Evolutionary conservation across 2,113 vertebrate genomes (phyloP).

Genomic region (Ranitomeya imitator): DNA sequence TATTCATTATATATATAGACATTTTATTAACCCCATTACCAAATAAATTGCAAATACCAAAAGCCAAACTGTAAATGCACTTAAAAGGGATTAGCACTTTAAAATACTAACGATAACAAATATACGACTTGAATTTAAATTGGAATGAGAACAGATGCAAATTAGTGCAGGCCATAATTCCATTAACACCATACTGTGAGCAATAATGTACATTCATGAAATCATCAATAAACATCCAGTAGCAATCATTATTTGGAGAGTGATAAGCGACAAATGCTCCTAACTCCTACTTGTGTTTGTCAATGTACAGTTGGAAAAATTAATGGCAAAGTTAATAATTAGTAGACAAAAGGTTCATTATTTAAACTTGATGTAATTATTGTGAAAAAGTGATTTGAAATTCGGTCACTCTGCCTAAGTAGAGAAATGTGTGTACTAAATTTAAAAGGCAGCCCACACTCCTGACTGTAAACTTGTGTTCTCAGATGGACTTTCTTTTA

Average conservation of each 20-base stretch:
- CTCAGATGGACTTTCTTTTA: background rate
- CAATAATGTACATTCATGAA: slow-evolving; percentile 57
- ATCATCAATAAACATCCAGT: slow-evolving; percentile 56
- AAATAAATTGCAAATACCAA: background rate
- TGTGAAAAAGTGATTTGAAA: background rate
- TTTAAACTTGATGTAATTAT: background rate
- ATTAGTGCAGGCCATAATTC: slow-evolving; percentile 56
- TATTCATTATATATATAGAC: background rate
- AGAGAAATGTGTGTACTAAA: background rate
- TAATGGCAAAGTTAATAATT: slow-evolving; percentile 29
- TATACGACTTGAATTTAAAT: slow-evolving; percentile 51
- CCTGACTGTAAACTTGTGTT: background rate
- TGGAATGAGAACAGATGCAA: slow-evolving; percentile 54
- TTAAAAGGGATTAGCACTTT: slow-evolving; percentile 47
- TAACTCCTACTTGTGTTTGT: slow-evolving; percentile 28
- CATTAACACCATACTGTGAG: slow-evolving; percentile 59
- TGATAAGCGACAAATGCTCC: slow-evolving; percentile 40
- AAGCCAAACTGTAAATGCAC: slow-evolving; percentile 34
- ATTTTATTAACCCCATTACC: background rate
- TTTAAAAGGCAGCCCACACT: background rate
- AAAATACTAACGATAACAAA: slow-evolving; percentile 45
- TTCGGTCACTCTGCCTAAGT: background rate
- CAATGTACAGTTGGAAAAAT: slow-evolving; percentile 32
- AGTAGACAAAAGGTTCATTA: slow-evolving; percentile 25
- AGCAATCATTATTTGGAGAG: slow-evolving; percentile 46